A percentile compares a stretch with the other conserved stretches of the same genome.
These are phyloP conservation scores for Mermis nigrescens DNA, from an alignment of 2,888 invertebrate genomes.

Conservation along the genomic window DNA sequence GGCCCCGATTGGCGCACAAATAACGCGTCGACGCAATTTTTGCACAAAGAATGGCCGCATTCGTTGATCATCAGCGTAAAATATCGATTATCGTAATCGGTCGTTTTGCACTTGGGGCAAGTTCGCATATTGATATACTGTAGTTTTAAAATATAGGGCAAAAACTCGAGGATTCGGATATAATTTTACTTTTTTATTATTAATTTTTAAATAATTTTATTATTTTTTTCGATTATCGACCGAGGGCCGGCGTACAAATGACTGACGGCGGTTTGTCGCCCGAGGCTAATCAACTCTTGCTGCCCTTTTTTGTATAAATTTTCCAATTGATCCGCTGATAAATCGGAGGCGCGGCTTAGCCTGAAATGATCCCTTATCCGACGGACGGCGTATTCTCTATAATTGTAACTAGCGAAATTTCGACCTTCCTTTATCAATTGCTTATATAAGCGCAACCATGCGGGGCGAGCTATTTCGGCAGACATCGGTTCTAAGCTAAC, in stretches of 20 bases:
- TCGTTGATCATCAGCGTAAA: slow-evolving; percentile 91
- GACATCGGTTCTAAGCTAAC: no score
- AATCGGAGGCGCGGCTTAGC: slow-evolving; percentile 13
- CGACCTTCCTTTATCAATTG: neutral
- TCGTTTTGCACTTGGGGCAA: slow-evolving; percentile 91
- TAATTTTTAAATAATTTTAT: neutral
- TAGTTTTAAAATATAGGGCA: neutral
- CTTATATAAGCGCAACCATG: slow-evolving; percentile 6
- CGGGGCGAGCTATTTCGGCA: no score
- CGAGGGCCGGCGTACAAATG: slow-evolving; percentile 21
- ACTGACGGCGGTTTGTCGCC: slow-evolving; percentile 20
- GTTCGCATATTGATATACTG: slow-evolving; percentile 36
- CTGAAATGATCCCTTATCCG: slow-evolving; percentile 29
- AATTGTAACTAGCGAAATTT: slow-evolving; percentile 19
- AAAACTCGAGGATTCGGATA: neutral
- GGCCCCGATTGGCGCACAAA: slow-evolving; percentile 88
- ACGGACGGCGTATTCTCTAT: slow-evolving; percentile 26
- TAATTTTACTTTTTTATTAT: neutral
- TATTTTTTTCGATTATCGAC: slow-evolving; percentile 24
- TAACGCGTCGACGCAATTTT: slow-evolving; percentile 82
- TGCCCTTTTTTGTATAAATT: slow-evolving; percentile 17
- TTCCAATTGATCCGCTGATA: slow-evolving; percentile 19
- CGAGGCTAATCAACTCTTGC: neutral
- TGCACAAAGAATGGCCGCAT: slow-evolving; percentile 91
- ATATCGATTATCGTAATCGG: slow-evolving; percentile 83